Percentiles rank a stretch among this genome's conserved stretches.
Evolutionary conservation across 2,888 invertebrate genomes (phyloP).

Genomic region (Parnassius orleans): DNA sequence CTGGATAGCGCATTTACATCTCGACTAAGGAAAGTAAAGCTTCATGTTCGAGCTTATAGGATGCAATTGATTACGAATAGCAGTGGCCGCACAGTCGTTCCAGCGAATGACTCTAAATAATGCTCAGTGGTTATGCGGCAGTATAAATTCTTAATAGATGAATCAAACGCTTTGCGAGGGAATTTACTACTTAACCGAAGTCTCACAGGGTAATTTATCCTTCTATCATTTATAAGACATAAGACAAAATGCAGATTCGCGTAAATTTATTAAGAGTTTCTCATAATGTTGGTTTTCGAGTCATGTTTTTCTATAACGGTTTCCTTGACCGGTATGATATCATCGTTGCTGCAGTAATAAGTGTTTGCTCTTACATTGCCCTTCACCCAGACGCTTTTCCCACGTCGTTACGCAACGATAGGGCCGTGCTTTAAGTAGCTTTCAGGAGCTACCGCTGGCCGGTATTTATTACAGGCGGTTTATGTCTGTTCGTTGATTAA

Average conservation of each 20-base stretch:
- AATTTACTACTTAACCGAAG: slow-evolving; percentile 42
- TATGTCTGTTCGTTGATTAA: slow-evolving; percentile 18
- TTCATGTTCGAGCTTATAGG: slow-evolving; percentile 30
- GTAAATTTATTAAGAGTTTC: slow-evolving; percentile 30
- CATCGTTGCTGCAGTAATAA: slow-evolving; percentile 55
- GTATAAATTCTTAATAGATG: slow-evolving; percentile 43
- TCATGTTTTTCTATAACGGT: slow-evolving; percentile 51
- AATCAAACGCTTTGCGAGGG: slow-evolving; percentile 38
- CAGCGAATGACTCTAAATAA: slow-evolving; percentile 42
- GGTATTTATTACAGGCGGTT: slow-evolving; percentile 44
- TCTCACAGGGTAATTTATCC: slow-evolving; percentile 40
- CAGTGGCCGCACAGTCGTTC: slow-evolving; percentile 31
- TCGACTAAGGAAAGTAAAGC: slow-evolving; percentile 39
- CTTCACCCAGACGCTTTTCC: slow-evolving; percentile 58
- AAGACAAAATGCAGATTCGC: slow-evolving; percentile 38
- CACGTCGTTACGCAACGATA: slow-evolving; percentile 57
- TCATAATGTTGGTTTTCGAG: slow-evolving; percentile 31
- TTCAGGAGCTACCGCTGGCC: slow-evolving; percentile 47
- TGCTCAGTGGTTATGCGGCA: slow-evolving; percentile 40
- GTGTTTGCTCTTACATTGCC: slow-evolving; percentile 63
- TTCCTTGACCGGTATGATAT: slow-evolving; percentile 75
- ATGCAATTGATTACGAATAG: slow-evolving; percentile 38
- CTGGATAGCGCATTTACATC: slow-evolving; percentile 41
- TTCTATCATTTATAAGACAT: background rate
- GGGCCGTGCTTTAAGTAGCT: slow-evolving; percentile 42